These are phyloP conservation scores for Rhagonycha lutea DNA, from an alignment of 2,888 invertebrate genomes.

Conservation along the genomic window DNA sequence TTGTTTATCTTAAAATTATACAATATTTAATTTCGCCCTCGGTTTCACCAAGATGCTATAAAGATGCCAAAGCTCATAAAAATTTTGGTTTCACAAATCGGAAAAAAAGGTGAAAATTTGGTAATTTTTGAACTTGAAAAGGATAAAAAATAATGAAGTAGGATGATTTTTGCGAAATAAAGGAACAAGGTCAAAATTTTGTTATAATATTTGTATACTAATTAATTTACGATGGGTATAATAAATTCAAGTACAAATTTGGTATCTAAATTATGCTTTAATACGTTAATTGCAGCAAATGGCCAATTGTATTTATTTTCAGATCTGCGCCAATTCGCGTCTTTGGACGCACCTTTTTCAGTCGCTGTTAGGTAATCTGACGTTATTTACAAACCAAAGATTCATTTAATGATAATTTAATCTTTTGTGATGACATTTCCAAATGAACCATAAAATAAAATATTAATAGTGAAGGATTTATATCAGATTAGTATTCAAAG, in stretches of 20 bases:
- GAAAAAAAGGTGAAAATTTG: neutral
- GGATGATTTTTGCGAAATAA: neutral
- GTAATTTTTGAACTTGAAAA: neutral
- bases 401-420: slow-evolving; percentile 8
- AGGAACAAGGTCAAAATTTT: neutral
- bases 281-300: slow-evolving; percentile 11
- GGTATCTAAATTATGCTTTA: slow-evolving; percentile 11
- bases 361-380: slow-evolving; percentile 7
- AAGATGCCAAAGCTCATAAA: too few species aligned
- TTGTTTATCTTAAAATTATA: too few species aligned
- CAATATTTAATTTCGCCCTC: too few species aligned
- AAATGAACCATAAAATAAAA: slow-evolving; percentile 13
- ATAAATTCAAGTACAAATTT: slow-evolving; percentile 19
- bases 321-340: slow-evolving; percentile 6
- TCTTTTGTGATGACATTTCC: slow-evolving; percentile 6
- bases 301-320: slow-evolving; percentile 21
- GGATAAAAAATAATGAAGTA: neutral
- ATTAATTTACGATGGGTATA: slow-evolving; percentile 8
- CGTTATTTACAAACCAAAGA: slow-evolving; percentile 1
- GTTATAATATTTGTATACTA: neutral
- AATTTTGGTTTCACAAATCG: too few species aligned
- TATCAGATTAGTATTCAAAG: neutral
- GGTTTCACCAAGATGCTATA: too few species aligned
- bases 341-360: slow-evolving; percentile 5
- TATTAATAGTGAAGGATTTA: slow-evolving; percentile 8